Evolutionary conservation across 2,113 vertebrate genomes (phyloP).

Genomic region (Cichladusa arquata): DNA sequence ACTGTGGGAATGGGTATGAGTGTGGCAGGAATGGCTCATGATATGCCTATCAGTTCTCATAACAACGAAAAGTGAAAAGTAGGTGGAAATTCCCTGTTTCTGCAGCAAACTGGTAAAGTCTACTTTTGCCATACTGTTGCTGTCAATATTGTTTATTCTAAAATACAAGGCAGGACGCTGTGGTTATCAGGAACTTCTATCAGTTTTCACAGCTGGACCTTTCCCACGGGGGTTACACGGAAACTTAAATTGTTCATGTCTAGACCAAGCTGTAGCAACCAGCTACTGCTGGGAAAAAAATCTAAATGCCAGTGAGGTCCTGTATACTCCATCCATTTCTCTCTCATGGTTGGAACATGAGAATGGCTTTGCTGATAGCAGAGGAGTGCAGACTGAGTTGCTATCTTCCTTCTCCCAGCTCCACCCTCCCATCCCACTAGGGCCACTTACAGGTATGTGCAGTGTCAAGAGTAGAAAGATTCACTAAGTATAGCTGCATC

Average conservation of each 20-base stretch:
- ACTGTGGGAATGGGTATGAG: not conserved
- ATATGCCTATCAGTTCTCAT: not conserved
- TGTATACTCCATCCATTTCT: not conserved
- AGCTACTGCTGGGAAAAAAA: conserved; percentile 7
- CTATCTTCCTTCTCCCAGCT: not conserved
- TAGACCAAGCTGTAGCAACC: not conserved
- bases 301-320: not conserved
- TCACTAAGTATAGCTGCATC: not conserved
- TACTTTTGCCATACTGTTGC: not conserved
- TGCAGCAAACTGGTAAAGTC: not conserved
- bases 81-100: conserved; percentile 8
- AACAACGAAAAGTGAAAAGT: not conserved
- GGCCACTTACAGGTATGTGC: not conserved
- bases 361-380: not conserved
- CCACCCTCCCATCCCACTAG: not conserved
- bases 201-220: not conserved
- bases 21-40: not conserved
- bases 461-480: not conserved
- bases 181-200: conserved; percentile 28
- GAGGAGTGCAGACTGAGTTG: not conserved
- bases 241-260: not conserved
- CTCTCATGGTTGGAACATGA: not conserved
- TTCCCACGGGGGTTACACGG: not conserved
- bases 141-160: conserved; percentile 11
- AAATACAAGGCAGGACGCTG: not conserved